Percentiles rank a stretch among this genome's conserved stretches.
Conservation (phyloP, 2,797 vertebrate species). For the Alcedo quadribrachys region DNA sequence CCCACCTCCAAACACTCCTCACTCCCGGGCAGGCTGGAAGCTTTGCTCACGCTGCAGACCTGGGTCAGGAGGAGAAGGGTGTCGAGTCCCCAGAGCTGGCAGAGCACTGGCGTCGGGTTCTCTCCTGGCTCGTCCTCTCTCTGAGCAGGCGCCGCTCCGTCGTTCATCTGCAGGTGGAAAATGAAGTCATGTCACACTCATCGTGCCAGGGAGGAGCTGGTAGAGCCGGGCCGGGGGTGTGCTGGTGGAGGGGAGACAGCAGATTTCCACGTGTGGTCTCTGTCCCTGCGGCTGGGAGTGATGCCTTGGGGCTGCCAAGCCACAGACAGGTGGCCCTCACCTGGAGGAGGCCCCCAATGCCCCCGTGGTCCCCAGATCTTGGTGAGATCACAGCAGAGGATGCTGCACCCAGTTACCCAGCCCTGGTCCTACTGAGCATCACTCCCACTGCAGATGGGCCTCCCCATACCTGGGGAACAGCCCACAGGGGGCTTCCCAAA, state of each 20-base stretch:
- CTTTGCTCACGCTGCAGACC: neutral
- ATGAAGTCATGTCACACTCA: rapidly evolving
- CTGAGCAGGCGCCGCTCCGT: neutral
- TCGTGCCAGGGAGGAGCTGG: neutral
- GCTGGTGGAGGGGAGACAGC: neutral
- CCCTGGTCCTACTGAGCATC: neutral
- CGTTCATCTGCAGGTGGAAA: neutral
- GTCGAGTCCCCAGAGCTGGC: neutral
- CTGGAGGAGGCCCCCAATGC: neutral
- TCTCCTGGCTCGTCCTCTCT: rapidly evolving
- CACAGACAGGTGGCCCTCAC: rapidly evolving
- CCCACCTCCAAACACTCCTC: neutral
- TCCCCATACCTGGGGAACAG: neutral
- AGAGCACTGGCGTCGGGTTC: neutral
- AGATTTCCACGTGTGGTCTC: neutral
- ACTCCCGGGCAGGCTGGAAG: neutral
- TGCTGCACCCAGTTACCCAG: neutral
- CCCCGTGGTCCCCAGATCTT: rapidly evolving
- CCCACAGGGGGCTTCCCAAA: neutral
- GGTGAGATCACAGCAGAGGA: neutral
- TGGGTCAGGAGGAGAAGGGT: rapidly evolving
- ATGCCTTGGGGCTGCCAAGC: neutral
- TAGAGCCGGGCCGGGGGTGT: rapidly evolving
- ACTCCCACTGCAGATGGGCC: neutral
- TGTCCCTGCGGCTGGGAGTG: neutral